Base-by-base conservation (phyloP, 2,888 invertebrate species). In the Steinernema scapterisci region DNA sequence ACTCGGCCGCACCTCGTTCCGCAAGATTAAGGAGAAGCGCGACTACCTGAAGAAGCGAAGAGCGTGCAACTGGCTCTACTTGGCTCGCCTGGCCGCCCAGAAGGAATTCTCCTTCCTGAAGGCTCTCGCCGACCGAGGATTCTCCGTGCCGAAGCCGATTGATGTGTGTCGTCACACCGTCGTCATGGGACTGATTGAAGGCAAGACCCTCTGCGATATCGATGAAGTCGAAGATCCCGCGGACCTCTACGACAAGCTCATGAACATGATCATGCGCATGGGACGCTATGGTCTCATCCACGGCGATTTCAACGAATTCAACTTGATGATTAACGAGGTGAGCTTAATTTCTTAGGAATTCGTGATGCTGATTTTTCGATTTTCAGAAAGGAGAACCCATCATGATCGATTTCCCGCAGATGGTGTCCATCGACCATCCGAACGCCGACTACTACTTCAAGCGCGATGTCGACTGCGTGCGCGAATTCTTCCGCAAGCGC, bases 251-350 rank as follows among this genome's bases (percentile, higher is more conserved):
- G 95, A 95, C 85, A 93, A 95, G 48, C 91, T 97, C 76, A 97
- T 99, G 97, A 92, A 93, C 84, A 90, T 97, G 38, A 93, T 99
- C 71, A 92, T 97, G 0, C 91, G 92, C 51, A 91, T 99, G 73
- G 99, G 93, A 27, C 93, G 94, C 89, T 92, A 93, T 85, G 99
- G 99, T 0, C 94, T 99, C 1, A 97, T 99, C 83, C 99, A 99
- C 88, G 94, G 97, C 0, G 99, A 99, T 90, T 99, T 97, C 88
- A 99, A 99, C 88, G 99, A 99, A 89, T 99, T 99, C 89, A 99
- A 99, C 89, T 92, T 99, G 78, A 94, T 99, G 93, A 76, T 91
- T 19, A 52, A 77, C 19, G 79, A 82, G 56, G 80, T 82, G 52
- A n/a, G 76, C 71, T 73, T 23, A 3, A 48, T 19, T 19, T 31